Conservation (phyloP, 2,113 vertebrate species). For the Nothobranchius kuhntae region DNA sequence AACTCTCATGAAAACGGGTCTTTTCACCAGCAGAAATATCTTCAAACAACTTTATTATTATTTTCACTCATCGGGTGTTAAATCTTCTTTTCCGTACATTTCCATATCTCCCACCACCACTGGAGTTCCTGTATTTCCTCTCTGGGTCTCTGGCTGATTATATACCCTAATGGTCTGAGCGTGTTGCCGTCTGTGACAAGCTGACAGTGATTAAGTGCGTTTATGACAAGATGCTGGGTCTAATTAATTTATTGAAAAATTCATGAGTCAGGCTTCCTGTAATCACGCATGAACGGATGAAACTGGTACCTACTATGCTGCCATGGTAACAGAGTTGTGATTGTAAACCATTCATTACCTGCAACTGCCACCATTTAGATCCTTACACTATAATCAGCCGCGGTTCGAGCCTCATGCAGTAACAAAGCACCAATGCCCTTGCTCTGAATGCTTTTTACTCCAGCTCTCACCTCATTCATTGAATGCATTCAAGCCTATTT, state of each 20-base stretch:
- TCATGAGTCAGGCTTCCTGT: constrained; percentile 64
- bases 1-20: no score
- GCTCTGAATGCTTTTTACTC: no score
- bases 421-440: constrained; percentile 3
- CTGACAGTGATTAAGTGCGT: constrained; percentile 60
- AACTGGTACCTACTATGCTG: constrained; percentile 42
- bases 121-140: constrained; percentile 4
- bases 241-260: constrained; percentile 75
- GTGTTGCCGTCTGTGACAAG: constrained; percentile 31
- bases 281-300: constrained; percentile 45
- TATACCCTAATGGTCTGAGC: constrained; percentile 53
- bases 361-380: constrained; percentile 23
- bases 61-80: no score
- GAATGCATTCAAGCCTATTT: constrained; percentile 49
- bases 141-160: constrained; percentile 41
- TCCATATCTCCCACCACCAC: neutral
- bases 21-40: no score
- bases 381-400: constrained; percentile 25
- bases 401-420: constrained; percentile 31
- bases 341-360: constrained; percentile 54
- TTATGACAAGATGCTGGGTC: constrained; percentile 45
- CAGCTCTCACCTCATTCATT: constrained; percentile 45
- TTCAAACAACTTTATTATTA: no score
- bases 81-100: no score
- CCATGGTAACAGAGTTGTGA: constrained; percentile 53